Base-by-base conservation (phyloP, 1,140 invertebrate species). In the Charaxes varanes region DNA sequence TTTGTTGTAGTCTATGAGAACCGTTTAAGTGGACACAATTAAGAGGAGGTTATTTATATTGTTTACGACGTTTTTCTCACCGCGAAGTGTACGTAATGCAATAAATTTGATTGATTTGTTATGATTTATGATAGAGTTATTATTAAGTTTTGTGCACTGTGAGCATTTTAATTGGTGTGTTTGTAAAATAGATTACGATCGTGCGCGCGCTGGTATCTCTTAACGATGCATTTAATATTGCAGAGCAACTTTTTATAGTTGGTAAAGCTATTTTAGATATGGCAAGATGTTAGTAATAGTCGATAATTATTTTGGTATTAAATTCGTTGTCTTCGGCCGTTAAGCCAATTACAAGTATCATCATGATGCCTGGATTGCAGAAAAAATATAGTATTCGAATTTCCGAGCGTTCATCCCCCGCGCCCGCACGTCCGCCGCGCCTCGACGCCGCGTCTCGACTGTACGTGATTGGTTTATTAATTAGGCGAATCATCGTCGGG, bases 381-480 rank as follows among this genome's bases (percentile, higher is more conserved):
- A 80, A 83, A 83, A 83, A 80, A 80, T 69, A 72, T 77, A 78
- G 65, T 77, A 80, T 82, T 79, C 76, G 79, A 80, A 83, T 80
- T 73, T 80, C 76, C 70, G 59, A 77, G 47, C 76, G 67, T 78
- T 76, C 78, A 82, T 82, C 78, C 78, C 78, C 78, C 72, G 68
- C 66, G 62, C 71, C 74, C 79, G 79, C 79, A 72, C 72, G 74
- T 76, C 74, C 71, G 72, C 69, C 76, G 71, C 76, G 68, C 78
- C 62, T 71, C 74, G 73, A 65, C 67, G 77, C 72, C 77, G 76
- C 76, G 76, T 77, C 79, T 70, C 68, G 68, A 79, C 64, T 76
- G 79, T 79, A 81, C 79, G 79, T 83, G 79, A 83, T 83, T 83
- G 79, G 79, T 81, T 83, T 83, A 81, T 79, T 81, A 83, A 83